Evolutionary conservation across 1,140 invertebrate genomes (phyloP).

Genomic region (Danaus plexippus): DNA sequence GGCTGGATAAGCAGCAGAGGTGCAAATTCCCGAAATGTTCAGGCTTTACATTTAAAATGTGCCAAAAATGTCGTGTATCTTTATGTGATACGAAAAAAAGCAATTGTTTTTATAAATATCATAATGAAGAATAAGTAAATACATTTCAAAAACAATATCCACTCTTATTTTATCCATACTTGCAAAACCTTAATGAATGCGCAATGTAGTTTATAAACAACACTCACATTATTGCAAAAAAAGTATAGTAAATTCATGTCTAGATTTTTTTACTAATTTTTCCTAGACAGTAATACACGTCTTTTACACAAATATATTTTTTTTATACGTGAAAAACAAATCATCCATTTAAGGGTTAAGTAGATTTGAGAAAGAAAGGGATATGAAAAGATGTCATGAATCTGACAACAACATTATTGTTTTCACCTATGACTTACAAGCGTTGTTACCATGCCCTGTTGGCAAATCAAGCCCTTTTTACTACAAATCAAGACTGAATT

Average conservation of each 20-base stretch:
- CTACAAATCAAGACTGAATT: conserved; percentile 46
- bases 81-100: too few species aligned
- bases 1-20: too few species aligned
- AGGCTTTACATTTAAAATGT: too few species aligned
- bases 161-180: conserved; percentile 39
- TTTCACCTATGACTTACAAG: too few species aligned
- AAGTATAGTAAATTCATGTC: conserved; percentile 34
- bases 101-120: conserved; percentile 49
- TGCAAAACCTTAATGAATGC: conserved; percentile 35
- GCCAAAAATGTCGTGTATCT: conserved; percentile 44
- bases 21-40: too few species aligned
- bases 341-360: conserved; percentile 23
- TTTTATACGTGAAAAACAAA: conserved; percentile 28
- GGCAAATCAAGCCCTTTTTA: conserved; percentile 13
- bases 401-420: conserved; percentile 6
- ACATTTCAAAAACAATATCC: conserved; percentile 42
- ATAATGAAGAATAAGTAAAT: conserved; percentile 38
- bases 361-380: neutral
- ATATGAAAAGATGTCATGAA: conserved; percentile 24
- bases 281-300: conserved; percentile 32
- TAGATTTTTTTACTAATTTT: conserved; percentile 37
- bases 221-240: conserved; percentile 33
- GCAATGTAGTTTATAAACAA: conserved; percentile 40
- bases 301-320: conserved; percentile 36
- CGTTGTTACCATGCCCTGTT: too few species aligned